A percentile compares a stretch with the other conserved stretches of the same genome.
phyloP scores from a whole-genome alignment of 2,888 invertebrate species.

The Zaprionus lineosus region DNA sequence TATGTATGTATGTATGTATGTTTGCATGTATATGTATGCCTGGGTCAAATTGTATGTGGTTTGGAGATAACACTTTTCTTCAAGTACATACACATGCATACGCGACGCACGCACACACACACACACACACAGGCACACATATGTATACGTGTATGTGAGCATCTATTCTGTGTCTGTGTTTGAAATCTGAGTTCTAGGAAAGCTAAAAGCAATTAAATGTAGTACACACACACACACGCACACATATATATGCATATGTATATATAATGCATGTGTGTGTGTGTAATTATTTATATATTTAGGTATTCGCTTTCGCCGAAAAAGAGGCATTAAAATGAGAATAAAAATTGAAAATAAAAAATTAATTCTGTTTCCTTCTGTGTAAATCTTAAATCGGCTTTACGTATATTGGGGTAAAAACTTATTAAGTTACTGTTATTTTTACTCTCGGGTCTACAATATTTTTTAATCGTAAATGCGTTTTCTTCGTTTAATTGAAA shows the following conservation, averaged over 20 bases:
- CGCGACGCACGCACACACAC: too few species aligned
- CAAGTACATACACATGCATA: conserved; percentile 8
- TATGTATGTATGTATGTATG: too few species aligned
- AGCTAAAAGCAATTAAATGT: conserved; percentile 72
- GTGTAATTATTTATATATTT: conserved; percentile 21
- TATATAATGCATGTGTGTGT: conserved; percentile 41
- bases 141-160: conserved; percentile 15
- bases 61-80: conserved; percentile 33
- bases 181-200: conserved; percentile 69
- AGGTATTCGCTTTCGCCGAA: conserved; percentile 46
- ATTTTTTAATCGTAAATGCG: conserved; percentile 36
- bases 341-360: not conserved
- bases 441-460: conserved; percentile 17
- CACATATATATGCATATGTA: too few species aligned
- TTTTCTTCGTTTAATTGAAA: conserved; percentile 11
- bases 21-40: too few species aligned
- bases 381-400: conserved; percentile 36
- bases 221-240: too few species aligned
- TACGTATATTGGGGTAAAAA: conserved; percentile 57
- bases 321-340: conserved; percentile 22
- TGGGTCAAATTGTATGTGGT: conserved; percentile 43
- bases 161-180: conserved; percentile 19
- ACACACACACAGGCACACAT: too few species aligned
- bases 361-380: not conserved
- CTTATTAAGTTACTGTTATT: conserved; percentile 13